phyloP scores from a whole-genome alignment of 2,888 invertebrate genomes.

The Cephonodes hylas region DNA sequence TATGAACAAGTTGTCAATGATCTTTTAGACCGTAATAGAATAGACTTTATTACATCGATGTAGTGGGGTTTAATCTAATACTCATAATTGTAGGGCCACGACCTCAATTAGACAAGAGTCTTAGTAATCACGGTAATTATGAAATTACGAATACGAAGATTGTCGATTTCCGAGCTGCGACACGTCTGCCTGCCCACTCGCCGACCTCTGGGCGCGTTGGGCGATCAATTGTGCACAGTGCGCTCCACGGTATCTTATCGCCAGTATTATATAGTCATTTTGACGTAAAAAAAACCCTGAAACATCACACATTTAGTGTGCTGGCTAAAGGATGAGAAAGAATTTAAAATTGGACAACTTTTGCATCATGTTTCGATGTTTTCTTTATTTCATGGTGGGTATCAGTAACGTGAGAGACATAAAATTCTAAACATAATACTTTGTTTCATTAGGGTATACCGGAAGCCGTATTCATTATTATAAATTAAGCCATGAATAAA shows the following conservation, averaged over 20 bases:
- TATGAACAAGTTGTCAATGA: slow-evolving; percentile 17
- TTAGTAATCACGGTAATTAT: slow-evolving; percentile 65
- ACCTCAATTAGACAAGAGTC: slow-evolving; percentile 60
- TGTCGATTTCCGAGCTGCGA: slow-evolving; percentile 54
- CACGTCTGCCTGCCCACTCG: slow-evolving; percentile 36
- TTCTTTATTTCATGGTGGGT: no score
- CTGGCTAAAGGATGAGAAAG: no score
- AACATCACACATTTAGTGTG: no score
- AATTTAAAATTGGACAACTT: no score
- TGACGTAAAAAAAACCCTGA: no score
- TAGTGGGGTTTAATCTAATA: slow-evolving; percentile 36
- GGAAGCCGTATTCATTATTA: not conserved
- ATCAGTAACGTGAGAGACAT: no score
- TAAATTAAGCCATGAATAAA: not conserved
- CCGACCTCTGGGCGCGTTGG: slow-evolving; percentile 37
- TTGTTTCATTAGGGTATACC: not conserved
- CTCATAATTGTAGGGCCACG: slow-evolving; percentile 55
- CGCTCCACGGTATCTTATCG: not conserved
- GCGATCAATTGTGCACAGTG: not conserved
- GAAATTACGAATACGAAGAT: slow-evolving; percentile 61
- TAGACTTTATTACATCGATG: slow-evolving; percentile 18
- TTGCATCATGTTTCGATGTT: no score
- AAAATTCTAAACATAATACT: no score
- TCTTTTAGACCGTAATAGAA: slow-evolving; percentile 18
- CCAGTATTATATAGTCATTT: not conserved